A percentile compares a stretch with the other conserved stretches of the same genome.
These are phyloP conservation scores for Sesamia nonagrioides DNA, from an alignment of 1,140 invertebrate genomes.

Conservation along the genomic window DNA sequence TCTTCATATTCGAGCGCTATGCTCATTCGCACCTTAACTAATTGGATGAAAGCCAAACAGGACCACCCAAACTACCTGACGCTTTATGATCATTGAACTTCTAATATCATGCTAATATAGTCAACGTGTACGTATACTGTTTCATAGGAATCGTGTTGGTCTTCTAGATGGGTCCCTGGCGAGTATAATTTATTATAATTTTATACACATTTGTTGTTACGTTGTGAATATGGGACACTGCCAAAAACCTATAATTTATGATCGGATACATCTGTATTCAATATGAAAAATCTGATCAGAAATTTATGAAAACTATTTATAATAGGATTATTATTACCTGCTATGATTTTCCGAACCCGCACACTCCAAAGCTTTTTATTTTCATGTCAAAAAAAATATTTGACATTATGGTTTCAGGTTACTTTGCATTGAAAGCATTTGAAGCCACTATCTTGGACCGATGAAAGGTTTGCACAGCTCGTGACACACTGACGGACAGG, in stretches of 20 bases:
- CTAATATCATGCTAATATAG: conserved; percentile 46
- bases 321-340: not conserved
- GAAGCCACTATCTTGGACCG: not conserved
- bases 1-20: conserved; percentile 41
- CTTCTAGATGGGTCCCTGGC: not conserved
- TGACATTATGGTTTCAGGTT: conserved; percentile 1
- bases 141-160: conserved; percentile 15
- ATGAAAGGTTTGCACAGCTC: conserved; percentile 18
- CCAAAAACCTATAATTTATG: conserved; percentile 43
- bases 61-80: conserved; percentile 61
- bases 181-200: conserved; percentile 29
- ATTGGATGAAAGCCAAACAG: conserved; percentile 63
- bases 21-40: conserved; percentile 62
- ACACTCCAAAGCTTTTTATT: not conserved
- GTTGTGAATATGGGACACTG: conserved; percentile 36
- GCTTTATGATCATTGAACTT: conserved; percentile 58
- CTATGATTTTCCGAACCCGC: not conserved
- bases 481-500: conserved; percentile 7
- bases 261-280: conserved; percentile 42
- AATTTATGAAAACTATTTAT: conserved; percentile 10
- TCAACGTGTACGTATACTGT: conserved; percentile 24
- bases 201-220: conserved; percentile 37
- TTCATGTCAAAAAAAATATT: conserved; percentile 16
- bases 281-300: conserved; percentile 41
- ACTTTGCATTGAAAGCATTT: conserved; percentile 18